A percentile compares a stretch with the other conserved stretches of the same genome.
Evolutionary conservation across 2,113 vertebrate genomes (phyloP).

Genomic region (Oxygymnocypris stewartii): DNA sequence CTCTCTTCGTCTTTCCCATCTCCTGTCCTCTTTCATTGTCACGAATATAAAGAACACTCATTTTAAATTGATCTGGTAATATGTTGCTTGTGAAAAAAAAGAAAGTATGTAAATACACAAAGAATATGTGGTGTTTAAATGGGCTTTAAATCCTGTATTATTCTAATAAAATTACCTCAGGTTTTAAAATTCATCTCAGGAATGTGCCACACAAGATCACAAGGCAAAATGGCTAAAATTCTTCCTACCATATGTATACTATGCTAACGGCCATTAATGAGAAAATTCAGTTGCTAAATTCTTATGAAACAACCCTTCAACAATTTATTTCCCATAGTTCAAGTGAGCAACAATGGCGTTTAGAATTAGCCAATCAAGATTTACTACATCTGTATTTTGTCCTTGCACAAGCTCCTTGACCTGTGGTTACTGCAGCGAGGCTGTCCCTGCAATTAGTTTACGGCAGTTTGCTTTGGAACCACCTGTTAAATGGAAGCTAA

Average conservation of each 20-base stretch:
- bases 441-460: background rate
- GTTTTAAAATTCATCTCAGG: background rate
- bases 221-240: background rate
- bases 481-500: background rate
- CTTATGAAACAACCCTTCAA: background rate
- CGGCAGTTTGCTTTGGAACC: background rate
- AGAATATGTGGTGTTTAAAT: background rate
- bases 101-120: background rate
- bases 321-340: background rate
- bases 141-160: background rate
- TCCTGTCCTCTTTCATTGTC: background rate
- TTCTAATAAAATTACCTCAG: background rate
- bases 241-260: background rate
- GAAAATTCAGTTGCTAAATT: background rate
- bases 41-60: background rate
- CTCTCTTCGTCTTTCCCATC: background rate
- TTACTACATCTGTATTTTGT: background rate
- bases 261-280: background rate
- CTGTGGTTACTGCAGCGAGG: too few relatives aligned
- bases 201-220: background rate
- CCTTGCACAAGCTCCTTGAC: conserved; percentile 8
- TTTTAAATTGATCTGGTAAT: background rate
- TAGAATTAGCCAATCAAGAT: background rate
- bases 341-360: background rate
- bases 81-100: background rate